phyloP scores from a whole-genome alignment of 2,888 invertebrate genomes.

The Lycia hirtaria region DNA sequence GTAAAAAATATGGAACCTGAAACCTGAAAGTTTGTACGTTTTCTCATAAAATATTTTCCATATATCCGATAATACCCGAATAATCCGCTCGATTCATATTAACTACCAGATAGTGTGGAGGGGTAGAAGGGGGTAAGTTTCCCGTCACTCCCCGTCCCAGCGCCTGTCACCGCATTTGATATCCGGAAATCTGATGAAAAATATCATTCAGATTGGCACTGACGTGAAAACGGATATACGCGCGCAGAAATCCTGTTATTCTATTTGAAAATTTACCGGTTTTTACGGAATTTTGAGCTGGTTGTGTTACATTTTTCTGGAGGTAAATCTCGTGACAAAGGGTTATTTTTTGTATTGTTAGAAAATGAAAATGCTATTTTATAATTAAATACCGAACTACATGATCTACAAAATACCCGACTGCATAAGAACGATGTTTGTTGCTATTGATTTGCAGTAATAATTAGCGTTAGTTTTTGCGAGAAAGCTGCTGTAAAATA shows the following conservation, averaged over 20 bases:
- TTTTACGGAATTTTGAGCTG: neutral
- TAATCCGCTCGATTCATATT: conserved; percentile 10
- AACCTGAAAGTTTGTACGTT: too few relatives aligned
- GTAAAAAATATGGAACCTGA: too few relatives aligned
- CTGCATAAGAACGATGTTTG: too few relatives aligned
- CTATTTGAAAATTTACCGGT: neutral
- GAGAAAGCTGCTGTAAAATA: too few relatives aligned
- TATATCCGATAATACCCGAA: neutral
- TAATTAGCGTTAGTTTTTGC: too few relatives aligned
- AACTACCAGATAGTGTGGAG: conserved; percentile 1
- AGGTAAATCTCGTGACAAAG: too few relatives aligned
- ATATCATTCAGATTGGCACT: conserved; percentile 16
- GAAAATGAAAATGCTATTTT: neutral
- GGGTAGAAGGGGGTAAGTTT: conserved; percentile 10
- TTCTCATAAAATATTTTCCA: neutral
- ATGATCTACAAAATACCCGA: too few relatives aligned
- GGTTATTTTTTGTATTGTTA: neutral
- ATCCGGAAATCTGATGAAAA: conserved; percentile 17
- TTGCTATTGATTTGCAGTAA: too few relatives aligned
- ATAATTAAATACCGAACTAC: too few relatives aligned
- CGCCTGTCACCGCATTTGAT: conserved; percentile 10
- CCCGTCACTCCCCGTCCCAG: conserved; percentile 1
- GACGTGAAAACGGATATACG: conserved; percentile 12
- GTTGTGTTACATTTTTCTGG: neutral
- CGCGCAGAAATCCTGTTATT: conserved; percentile 5